A percentile compares a stretch with the other conserved stretches of the same genome.
Conservation (phyloP, 1,140 invertebrate genomes). For the Drosophila pruinosa region DNA sequence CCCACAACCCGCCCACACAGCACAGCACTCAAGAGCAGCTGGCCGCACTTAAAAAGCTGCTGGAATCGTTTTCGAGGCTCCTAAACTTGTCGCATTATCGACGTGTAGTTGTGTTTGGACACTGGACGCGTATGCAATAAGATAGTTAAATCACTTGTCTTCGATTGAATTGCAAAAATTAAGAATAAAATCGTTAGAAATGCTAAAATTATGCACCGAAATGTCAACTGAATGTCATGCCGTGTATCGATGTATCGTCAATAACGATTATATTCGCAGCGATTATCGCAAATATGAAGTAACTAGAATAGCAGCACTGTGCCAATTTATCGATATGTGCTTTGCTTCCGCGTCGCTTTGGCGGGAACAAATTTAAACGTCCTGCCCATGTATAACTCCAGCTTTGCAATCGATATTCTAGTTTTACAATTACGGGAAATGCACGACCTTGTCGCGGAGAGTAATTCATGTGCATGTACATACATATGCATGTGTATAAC, state of each 20-base stretch:
- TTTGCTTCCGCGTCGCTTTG: background rate
- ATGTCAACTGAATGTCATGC: constrained; percentile 58
- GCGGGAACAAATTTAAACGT: background rate
- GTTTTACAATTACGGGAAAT: background rate
- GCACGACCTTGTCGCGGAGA: background rate
- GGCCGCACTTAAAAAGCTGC: constrained; percentile 28
- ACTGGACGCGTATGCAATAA: background rate
- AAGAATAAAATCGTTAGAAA: constrained; percentile 38
- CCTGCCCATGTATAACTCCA: background rate
- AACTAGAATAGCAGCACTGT: background rate
- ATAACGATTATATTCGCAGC: constrained; percentile 5
- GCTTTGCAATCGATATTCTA: background rate
- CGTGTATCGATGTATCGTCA: constrained; percentile 33
- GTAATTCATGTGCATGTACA: background rate
- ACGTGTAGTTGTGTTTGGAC: background rate
- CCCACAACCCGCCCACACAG: constrained; percentile 14
- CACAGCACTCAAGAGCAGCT: constrained; percentile 28
- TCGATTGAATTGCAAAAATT: constrained; percentile 21
- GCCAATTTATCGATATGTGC: background rate
- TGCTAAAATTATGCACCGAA: constrained; percentile 47
- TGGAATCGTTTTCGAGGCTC: constrained; percentile 11
- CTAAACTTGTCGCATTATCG: constrained; percentile 21
- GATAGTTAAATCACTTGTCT: background rate
- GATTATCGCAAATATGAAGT: background rate
- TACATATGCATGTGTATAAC: background rate